phyloP scores from a whole-genome alignment of 2,113 vertebrate species.

The Nothoprocta pentlandii region DNA sequence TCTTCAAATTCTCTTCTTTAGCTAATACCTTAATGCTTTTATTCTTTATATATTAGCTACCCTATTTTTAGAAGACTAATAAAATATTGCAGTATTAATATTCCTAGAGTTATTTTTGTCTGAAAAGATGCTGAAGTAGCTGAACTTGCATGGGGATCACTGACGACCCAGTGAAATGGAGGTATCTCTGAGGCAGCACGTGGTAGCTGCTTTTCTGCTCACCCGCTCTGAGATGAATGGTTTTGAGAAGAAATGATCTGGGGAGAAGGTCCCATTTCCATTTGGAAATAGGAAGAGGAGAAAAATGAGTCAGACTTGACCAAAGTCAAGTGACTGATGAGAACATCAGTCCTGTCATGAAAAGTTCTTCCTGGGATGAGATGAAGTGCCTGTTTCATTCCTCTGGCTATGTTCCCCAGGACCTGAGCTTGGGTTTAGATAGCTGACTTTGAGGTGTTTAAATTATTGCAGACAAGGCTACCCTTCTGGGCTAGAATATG shows the following conservation, averaged over 20 bases:
- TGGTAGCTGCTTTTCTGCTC: background rate
- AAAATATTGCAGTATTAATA: background rate
- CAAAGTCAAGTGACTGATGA: background rate
- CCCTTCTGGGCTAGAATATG: constrained; percentile 18
- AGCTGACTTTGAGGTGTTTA: constrained; percentile 9
- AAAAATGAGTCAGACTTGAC: background rate
- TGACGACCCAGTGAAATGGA: background rate
- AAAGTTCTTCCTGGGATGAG: constrained; percentile 21
- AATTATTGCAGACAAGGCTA: constrained; percentile 31
- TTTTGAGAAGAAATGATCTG: background rate
- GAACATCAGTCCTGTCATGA: constrained; percentile 30
- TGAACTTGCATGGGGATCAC: background rate
- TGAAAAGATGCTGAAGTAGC: background rate
- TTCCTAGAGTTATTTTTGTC: constrained; percentile 8
- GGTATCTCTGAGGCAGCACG: background rate
- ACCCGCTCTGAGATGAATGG: background rate
- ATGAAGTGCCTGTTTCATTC: constrained; percentile 22
- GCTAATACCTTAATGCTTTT: background rate
- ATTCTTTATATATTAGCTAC: background rate
- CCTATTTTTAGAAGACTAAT: constrained; percentile 31
- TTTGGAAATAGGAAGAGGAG: constrained; percentile 21
- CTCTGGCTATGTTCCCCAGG: background rate
- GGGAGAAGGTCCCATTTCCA: background rate
- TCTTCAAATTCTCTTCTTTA: background rate
- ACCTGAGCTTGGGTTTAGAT: constrained; percentile 8